phyloP scores from a whole-genome alignment of 2,113 vertebrate genomes.

The Dasyornis broadbenti region DNA sequence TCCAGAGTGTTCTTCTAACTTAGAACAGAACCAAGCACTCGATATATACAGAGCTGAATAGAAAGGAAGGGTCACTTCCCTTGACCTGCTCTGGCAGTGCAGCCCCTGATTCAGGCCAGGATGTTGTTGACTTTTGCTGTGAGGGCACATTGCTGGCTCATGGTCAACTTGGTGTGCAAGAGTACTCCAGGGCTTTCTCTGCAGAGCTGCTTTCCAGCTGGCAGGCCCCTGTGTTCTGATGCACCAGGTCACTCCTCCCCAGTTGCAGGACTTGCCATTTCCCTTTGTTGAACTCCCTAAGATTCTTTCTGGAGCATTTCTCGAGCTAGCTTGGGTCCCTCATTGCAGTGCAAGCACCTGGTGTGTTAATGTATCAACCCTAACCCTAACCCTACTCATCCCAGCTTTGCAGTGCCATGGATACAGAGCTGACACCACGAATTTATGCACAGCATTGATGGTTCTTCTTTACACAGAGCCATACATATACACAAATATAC shows the following conservation, averaged over 20 bases:
- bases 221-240: not conserved
- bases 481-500: not conserved
- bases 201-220: not conserved
- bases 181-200: not conserved
- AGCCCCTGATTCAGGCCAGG: not conserved
- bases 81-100: not conserved
- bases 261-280: not conserved
- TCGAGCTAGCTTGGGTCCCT: not conserved
- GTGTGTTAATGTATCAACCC: not conserved
- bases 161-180: not conserved
- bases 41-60: not conserved
- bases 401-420: not conserved
- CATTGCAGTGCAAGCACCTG: not conserved
- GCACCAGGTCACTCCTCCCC: not conserved
- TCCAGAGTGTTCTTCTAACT: not conserved
- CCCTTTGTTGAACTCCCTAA: not conserved
- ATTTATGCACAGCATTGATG: not conserved
- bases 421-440: not conserved
- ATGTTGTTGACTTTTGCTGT: not conserved
- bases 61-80: not conserved
- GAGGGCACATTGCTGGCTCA: not conserved
- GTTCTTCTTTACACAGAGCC: not conserved
- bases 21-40: not conserved
- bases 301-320: not conserved
- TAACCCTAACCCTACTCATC: not conserved